Percentiles rank a stretch among this genome's conserved stretches.
phyloP scores from a whole-genome alignment of 2,888 invertebrate species.

The Drosophila neonasuta region DNA sequence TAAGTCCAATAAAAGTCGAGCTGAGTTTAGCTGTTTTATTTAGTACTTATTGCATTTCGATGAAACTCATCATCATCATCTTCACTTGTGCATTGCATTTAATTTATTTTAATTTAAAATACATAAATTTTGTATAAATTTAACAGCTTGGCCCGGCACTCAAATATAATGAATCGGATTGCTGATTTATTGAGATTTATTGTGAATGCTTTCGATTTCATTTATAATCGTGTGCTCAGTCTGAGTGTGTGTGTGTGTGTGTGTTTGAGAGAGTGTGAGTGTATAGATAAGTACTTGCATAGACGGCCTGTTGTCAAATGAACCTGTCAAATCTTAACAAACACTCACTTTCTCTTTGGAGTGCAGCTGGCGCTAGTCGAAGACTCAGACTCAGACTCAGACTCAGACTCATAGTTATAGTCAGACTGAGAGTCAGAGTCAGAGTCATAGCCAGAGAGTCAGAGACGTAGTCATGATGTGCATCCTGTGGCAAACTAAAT shows the following conservation, averaged over 20 bases:
- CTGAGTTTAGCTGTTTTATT: background rate
- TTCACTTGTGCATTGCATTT: background rate
- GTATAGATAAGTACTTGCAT: slow-evolving; percentile 49
- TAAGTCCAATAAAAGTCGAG: too few species aligned
- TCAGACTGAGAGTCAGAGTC: slow-evolving; percentile 5
- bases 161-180: slow-evolving; percentile 19
- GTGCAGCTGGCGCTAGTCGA: slow-evolving; percentile 67
- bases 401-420: slow-evolving; percentile 17
- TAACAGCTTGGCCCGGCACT: slow-evolving; percentile 3
- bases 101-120: slow-evolving; percentile 15
- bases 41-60: background rate
- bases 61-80: background rate
- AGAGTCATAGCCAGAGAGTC: background rate
- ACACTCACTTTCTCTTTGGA: slow-evolving; percentile 79
- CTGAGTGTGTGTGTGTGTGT: background rate
- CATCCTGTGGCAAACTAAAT: slow-evolving; percentile 73
- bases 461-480: slow-evolving; percentile 45
- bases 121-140: slow-evolving; percentile 8
- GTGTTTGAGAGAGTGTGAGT: slow-evolving; percentile 1
- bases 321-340: slow-evolving; percentile 79
- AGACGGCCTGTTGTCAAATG: slow-evolving; percentile 67
- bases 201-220: slow-evolving; percentile 58
- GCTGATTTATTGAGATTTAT: slow-evolving; percentile 61
- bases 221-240: slow-evolving; percentile 31
- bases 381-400: background rate